Base-by-base conservation (phyloP, 2,888 invertebrate species). In the Orthosia gothica region DNA sequence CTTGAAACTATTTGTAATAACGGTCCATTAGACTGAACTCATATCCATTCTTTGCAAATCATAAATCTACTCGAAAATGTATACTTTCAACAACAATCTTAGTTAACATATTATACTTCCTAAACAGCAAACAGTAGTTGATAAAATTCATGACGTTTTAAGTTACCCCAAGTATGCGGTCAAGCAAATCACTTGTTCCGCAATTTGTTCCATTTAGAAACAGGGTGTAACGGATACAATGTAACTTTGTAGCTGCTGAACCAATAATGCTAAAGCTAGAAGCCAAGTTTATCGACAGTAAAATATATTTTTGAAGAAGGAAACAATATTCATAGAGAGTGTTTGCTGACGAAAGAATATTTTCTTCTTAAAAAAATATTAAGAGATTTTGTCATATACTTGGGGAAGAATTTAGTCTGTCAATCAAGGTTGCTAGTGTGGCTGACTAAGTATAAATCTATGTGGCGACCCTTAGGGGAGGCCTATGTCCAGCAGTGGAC, bases 121-220 rank as follows among this genome's bases (percentile, higher is more conserved):
- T n/a, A 16, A 40, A 45, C 18, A 26, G 12, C 13, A 20, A 45
- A 50, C 45, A 58, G 13, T 13, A 18, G 16, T 32, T 54, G 32
- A 40, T 52, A 15, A 49, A 47, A 75, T 23, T 16, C 5, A 47
- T 16, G 16, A 7, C 1, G 45, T 23, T 32, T 66, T 13, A 74
- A 9, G 13, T 59, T 61, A 68, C 52, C 12, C 59, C 59, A 75
- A n/a, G n/a, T 18, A 52, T 20, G 66, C 40, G 52, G 76, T 74
- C 50, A 62, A 52, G n/a, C 57, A 49, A 61, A 61, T n/a, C 61
- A 49, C 40, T 65, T 57, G 65, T 50, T 57, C n/a, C 40, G 55
- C 64, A 74, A 57, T 74, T 65, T 55, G 64, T 49, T 1, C 32
- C 63, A 40, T 49, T 64, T 49, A n/a, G 15, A 15, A 74, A 64